Percentiles rank a stretch among this genome's conserved stretches.
phyloP scores from a whole-genome alignment of 2,888 invertebrate genomes.

The Apamea anceps region DNA sequence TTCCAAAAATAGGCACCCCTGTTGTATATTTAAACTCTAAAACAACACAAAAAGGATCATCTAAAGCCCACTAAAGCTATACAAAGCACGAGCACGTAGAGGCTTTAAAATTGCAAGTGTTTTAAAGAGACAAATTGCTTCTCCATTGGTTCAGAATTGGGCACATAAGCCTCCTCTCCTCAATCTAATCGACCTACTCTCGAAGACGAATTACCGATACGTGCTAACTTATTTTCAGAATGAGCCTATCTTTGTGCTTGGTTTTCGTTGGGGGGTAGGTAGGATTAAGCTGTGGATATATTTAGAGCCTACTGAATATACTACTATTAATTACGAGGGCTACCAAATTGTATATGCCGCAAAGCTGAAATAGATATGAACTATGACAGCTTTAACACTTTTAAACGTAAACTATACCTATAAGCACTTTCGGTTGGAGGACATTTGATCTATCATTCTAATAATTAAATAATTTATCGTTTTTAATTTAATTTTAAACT shows the following conservation, averaged over 20 bases:
- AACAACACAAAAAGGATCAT: background rate
- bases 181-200: constrained; percentile 60
- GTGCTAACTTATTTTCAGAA: constrained; percentile 52
- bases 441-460: no score
- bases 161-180: constrained; percentile 54
- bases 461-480: no score
- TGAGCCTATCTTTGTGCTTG: background rate
- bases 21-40: background rate
- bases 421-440: no score
- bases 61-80: constrained; percentile 12
- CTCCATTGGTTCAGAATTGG: constrained; percentile 52
- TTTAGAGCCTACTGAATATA: background rate
- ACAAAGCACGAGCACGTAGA: constrained; percentile 22
- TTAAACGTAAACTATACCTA: no score
- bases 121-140: constrained; percentile 58
- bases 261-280: background rate
- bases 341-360: no score
- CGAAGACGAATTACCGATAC: constrained; percentile 58
- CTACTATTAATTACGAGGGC: no score
- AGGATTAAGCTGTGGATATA: background rate
- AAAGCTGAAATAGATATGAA: no score
- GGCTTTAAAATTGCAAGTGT: constrained; percentile 43
- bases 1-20: background rate
- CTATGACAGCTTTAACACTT: no score
- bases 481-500: no score